A percentile compares a stretch with the other conserved stretches of the same genome.
Conservation (phyloP, 2,797 vertebrate genomes). For the Enteromius argenteus region DNA sequence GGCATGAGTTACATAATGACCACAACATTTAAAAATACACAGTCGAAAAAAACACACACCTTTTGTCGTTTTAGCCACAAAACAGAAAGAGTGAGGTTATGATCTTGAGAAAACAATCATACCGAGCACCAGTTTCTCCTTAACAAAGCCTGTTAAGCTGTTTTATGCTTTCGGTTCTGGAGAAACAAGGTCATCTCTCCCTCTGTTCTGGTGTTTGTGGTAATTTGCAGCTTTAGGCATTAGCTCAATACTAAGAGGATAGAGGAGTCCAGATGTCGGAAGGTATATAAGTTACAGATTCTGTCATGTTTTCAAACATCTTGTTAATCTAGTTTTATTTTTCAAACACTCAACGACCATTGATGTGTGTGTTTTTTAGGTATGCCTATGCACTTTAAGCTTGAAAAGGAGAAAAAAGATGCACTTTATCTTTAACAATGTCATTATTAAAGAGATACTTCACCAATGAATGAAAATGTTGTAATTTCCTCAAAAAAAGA, state of each 20-base stretch:
- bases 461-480: too few relatives aligned
- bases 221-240: constrained; percentile 1
- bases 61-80: not conserved
- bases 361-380: not conserved
- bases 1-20: constrained; percentile 8
- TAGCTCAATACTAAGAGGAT: not conserved
- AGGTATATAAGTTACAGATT: not conserved
- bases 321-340: not conserved
- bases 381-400: not conserved
- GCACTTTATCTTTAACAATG: not conserved
- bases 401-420: not conserved
- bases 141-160: constrained; percentile 11
- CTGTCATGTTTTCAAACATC: constrained; percentile 16
- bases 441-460: not conserved
- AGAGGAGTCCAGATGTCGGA: constrained; percentile 5
- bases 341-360: too few relatives aligned
- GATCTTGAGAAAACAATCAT: not conserved
- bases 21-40: not conserved
- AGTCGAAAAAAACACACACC: not conserved
- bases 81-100: not conserved
- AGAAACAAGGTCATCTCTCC: constrained; percentile 8
- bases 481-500: not conserved
- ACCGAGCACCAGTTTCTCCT: not conserved
- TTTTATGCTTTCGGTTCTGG: not conserved
- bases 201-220: constrained; percentile 3